These are phyloP conservation scores for Megaptera novaeangliae DNA, from an alignment of 2,113 vertebrate species.

Conservation along the genomic window DNA sequence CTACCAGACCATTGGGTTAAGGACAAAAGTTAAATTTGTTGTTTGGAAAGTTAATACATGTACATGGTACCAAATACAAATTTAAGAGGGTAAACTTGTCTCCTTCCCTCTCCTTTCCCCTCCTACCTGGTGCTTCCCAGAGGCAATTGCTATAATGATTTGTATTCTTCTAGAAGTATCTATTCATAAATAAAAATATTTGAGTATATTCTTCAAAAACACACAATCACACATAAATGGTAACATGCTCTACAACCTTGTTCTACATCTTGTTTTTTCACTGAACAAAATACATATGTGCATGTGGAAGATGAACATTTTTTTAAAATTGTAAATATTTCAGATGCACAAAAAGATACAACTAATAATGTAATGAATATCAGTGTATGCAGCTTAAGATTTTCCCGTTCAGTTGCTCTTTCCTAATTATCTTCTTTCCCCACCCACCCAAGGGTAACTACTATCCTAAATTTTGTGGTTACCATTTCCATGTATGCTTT, in stretches of 20 bases:
- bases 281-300: background rate
- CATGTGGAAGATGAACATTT: background rate
- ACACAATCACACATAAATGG: background rate
- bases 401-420: background rate
- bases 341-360: background rate
- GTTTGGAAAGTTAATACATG: background rate
- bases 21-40: background rate
- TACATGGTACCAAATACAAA: background rate
- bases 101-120: background rate
- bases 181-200: background rate
- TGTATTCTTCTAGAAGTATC: background rate
- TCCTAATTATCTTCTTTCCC: background rate
- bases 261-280: background rate
- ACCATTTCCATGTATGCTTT: background rate
- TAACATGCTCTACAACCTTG: background rate
- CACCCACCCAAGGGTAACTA: background rate
- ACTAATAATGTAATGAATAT: background rate
- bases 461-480: background rate
- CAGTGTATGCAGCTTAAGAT: background rate
- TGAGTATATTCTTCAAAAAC: background rate
- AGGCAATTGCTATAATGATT: background rate
- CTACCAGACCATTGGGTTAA: background rate
- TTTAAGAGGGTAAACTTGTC: background rate
- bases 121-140: background rate
- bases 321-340: background rate